Evolutionary conservation across 2,113 vertebrate genomes (phyloP).

Genomic region (Helogale parvula): DNA sequence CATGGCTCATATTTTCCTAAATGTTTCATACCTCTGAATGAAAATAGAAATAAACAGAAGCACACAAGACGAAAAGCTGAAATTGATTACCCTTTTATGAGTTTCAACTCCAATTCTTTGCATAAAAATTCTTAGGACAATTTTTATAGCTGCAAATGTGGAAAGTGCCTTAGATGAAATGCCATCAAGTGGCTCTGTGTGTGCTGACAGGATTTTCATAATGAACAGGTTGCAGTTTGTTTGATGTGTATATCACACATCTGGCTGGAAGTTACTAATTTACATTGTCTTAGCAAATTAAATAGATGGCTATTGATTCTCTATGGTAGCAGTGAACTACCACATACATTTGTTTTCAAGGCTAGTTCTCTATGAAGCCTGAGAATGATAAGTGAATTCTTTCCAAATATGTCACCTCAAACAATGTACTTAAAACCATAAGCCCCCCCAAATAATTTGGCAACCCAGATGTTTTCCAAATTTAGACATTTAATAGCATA

Average conservation of each 20-base stretch:
- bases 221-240: constrained; percentile 78
- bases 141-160: constrained; percentile 72
- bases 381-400: constrained; percentile 69
- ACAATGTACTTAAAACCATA: constrained; percentile 37
- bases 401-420: constrained; percentile 46
- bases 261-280: constrained; percentile 77
- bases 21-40: constrained; percentile 39
- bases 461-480: constrained; percentile 60
- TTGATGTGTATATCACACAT: constrained; percentile 75
- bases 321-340: constrained; percentile 52
- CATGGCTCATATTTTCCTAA: background rate
- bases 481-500: constrained; percentile 56
- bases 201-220: constrained; percentile 76
- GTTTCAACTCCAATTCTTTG: constrained; percentile 51
- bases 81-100: constrained; percentile 70
- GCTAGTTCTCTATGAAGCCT: constrained; percentile 44
- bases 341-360: constrained; percentile 65
- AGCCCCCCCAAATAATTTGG: constrained; percentile 34
- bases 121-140: constrained; percentile 61
- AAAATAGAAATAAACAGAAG: constrained; percentile 70
- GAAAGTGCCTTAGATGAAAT: constrained; percentile 62
- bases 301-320: constrained; percentile 79
- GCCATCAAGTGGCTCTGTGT: constrained; percentile 65
- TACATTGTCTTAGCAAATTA: constrained; percentile 77
- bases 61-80: constrained; percentile 63